A percentile compares a stretch with the other conserved stretches of the same genome.
Conservation (phyloP, 2,888 invertebrate species). For the Dusona sp. region DNA sequence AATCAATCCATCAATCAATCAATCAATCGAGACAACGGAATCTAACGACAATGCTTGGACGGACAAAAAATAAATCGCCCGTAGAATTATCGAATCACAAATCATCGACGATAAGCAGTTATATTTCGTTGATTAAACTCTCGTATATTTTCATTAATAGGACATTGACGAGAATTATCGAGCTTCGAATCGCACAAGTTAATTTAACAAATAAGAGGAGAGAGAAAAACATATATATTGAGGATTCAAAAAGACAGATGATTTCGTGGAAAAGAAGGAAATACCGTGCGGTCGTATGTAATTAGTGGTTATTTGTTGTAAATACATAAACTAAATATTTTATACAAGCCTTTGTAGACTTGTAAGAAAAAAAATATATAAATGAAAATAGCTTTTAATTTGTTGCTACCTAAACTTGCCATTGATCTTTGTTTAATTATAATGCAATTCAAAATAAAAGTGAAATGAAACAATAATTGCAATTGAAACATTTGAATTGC, state of each 20-base stretch:
- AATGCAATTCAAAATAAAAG: slow-evolving; percentile 42
- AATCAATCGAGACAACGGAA: slow-evolving; percentile 27
- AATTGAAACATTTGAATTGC: slow-evolving; percentile 29
- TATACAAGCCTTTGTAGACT: slow-evolving; percentile 21
- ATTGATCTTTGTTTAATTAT: slow-evolving; percentile 17
- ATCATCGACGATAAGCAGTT: slow-evolving; percentile 31
- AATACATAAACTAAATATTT: slow-evolving; percentile 41
- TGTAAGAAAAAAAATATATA: slow-evolving; percentile 32
- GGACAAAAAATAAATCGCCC: slow-evolving; percentile 26
- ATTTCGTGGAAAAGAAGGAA: slow-evolving; percentile 46
- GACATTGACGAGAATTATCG: slow-evolving; percentile 53
- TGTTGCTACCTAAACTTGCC: slow-evolving; percentile 67
- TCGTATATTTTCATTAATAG: slow-evolving; percentile 29
- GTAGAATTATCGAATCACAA: slow-evolving; percentile 48
- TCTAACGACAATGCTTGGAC: slow-evolving; percentile 34
- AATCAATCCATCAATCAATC: too few species aligned
- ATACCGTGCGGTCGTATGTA: slow-evolving; percentile 37
- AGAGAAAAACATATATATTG: neutral
- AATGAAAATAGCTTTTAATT: slow-evolving; percentile 58
- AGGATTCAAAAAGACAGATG: slow-evolving; percentile 1
- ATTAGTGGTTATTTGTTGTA: slow-evolving; percentile 19
- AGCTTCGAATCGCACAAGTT: slow-evolving; percentile 55
- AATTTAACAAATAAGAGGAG: slow-evolving; percentile 37
- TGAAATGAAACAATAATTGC: slow-evolving; percentile 22
- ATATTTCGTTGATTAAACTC: slow-evolving; percentile 39